Evolutionary conservation across 1,140 invertebrate species (phyloP), one percentile per base, ranked within the genome.

Genomic region (Drosophila asahinai): DNA sequence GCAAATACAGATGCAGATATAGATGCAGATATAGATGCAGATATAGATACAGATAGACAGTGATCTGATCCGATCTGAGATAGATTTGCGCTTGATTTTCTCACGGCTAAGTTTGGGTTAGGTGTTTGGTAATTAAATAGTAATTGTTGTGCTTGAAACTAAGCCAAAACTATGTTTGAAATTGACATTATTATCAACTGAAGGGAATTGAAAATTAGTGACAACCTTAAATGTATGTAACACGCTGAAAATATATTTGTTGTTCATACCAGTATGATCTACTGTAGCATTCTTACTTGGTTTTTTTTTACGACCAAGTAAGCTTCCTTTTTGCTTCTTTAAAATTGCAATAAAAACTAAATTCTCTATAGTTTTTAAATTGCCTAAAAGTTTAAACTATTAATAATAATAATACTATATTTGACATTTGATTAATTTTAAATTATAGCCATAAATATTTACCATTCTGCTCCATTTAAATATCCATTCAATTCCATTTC

Each of bases 41-140:
- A 61, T 42, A 45, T 19, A 27, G 54, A 43, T 36, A 54, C 36
- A 63, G 43, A 47, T 59, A 47, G 40, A 65, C 58, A 45, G 33
- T 64, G 51, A 38, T 62, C 43, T 25, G 66, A 65, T 48, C 45
- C 36, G 30, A 77, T 71, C 60, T 51, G 55, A 80, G 78, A 83
- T 83, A 74, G 38, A 79, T 76, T 71, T 55, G 5, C 14, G 40
- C n/a, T 38, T 25, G 27, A 14, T 54, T 71, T 84, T 84, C 77
- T 84, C 81, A 83, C 81, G 64, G 54, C 33, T 19, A 48, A 64
- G 5, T 65, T 52, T 9, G 11, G 25, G 38, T 49, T 0, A 48
- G 17, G 15, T 12, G 52, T 40, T 40, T 54, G 38, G n/a, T 27
- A 59, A 45, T 58, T 42, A 42, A 22, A 12, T 42, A 25, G n/a